A percentile compares a stretch with the other conserved stretches of the same genome.
Conservation (phyloP, 2,888 invertebrate species). For the Drosophila affinis region DNA sequence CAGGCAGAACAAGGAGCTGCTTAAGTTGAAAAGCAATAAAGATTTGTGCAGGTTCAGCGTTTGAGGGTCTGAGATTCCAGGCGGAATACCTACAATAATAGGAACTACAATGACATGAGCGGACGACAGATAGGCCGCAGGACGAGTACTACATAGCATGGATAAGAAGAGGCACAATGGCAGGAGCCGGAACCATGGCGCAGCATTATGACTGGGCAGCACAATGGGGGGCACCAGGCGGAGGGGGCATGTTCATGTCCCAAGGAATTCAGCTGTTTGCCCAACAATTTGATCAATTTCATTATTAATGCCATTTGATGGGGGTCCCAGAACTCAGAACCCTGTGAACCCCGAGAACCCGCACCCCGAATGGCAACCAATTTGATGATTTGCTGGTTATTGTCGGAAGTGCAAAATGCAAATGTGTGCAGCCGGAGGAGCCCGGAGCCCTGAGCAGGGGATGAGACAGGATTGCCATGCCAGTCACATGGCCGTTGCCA, state of each 20-base stretch:
- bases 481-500: conserved; percentile 54
- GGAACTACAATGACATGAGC: conserved; percentile 34
- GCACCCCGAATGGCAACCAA: conserved; percentile 23
- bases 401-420: conserved; percentile 43
- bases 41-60: conserved; percentile 70
- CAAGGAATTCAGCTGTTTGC: conserved; percentile 42
- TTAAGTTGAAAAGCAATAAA: conserved; percentile 60
- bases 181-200: conserved; percentile 17
- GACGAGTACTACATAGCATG: conserved; percentile 26
- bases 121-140: conserved; percentile 24
- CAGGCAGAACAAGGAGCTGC: conserved; percentile 34
- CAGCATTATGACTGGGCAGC: conserved; percentile 14
- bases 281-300: conserved; percentile 52
- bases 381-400: conserved; percentile 37
- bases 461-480: conserved; percentile 48
- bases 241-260: neutral
- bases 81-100: conserved; percentile 4
- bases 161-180: conserved; percentile 31
- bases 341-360: neutral
- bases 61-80: conserved; percentile 21
- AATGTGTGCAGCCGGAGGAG: conserved; percentile 14
- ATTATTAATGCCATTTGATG: conserved; percentile 47
- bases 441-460: neutral
- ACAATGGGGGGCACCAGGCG: neutral
- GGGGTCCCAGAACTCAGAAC: neutral